Conservation (phyloP, 2,888 invertebrate species). For the Zhengitettix transpicula region DNA sequence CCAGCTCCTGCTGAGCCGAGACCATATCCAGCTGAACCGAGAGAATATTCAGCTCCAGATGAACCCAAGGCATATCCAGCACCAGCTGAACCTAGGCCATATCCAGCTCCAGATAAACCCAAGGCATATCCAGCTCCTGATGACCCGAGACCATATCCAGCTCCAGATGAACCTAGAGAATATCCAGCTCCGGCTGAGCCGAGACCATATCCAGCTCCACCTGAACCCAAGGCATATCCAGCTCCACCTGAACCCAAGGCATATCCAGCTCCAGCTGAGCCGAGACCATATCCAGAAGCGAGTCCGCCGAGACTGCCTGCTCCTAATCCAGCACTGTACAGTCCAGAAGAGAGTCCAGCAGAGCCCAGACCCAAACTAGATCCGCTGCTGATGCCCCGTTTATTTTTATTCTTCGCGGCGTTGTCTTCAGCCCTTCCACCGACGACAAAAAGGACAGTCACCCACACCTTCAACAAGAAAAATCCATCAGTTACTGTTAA, state of each 20-base stretch:
- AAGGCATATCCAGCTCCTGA: background rate
- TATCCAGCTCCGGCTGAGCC: background rate
- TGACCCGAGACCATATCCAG: no score
- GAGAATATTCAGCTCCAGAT: no score
- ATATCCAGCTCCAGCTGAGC: background rate
- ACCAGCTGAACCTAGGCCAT: background rate
- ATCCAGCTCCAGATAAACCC: background rate
- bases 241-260: no score
- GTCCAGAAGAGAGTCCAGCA: background rate
- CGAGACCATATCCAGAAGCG: background rate
- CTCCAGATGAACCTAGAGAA: background rate
- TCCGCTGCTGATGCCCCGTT: background rate
- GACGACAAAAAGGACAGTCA: no score
- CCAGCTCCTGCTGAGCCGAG: background rate
- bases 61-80: no score
- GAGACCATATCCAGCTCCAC: background rate
- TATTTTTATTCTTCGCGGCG: background rate
- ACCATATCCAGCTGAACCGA: no score
- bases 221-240: no score
- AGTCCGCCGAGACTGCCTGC: background rate
- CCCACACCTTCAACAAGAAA: no score
- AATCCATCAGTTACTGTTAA: no score
- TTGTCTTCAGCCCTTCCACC: no score
- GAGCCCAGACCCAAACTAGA: background rate
- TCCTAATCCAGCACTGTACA: background rate